phyloP scores from a whole-genome alignment of 2,797 vertebrate genomes.

The Acestrorhynchus altus region DNA sequence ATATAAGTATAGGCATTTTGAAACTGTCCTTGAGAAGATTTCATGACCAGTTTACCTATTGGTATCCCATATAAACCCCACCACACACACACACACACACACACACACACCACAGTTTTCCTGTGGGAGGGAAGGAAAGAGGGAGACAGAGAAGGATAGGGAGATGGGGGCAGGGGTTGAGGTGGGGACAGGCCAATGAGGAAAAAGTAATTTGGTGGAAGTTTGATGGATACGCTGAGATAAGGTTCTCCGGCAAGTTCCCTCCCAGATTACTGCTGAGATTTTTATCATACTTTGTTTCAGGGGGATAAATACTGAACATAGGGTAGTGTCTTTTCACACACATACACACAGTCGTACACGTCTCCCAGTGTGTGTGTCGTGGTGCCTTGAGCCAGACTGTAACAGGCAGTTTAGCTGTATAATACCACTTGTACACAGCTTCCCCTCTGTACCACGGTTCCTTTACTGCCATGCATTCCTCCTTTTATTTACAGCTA shows the following conservation, averaged over 20 bases:
- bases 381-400: not conserved
- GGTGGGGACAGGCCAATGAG: not conserved
- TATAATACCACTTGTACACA: not conserved
- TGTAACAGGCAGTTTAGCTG: not conserved
- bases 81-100: too few species aligned
- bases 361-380: constrained; percentile 20
- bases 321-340: constrained; percentile 1
- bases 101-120: too few species aligned
- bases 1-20: too few species aligned
- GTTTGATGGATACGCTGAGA: constrained; percentile 45
- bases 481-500: constrained; percentile 17
- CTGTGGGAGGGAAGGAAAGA: too few species aligned
- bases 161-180: not conserved
- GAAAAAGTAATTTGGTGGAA: constrained; percentile 34
- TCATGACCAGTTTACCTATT: too few species aligned
- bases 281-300: constrained; percentile 43
- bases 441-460: not conserved
- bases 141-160: not conserved
- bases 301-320: constrained; percentile 29
- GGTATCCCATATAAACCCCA: too few species aligned
- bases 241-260: constrained; percentile 41
- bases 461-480: not conserved
- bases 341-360: not conserved
- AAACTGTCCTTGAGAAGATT: too few species aligned
- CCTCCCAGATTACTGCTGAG: constrained; percentile 39